Conservation (phyloP, 1,140 invertebrate species). For the Tetramorium alpestre region DNA sequence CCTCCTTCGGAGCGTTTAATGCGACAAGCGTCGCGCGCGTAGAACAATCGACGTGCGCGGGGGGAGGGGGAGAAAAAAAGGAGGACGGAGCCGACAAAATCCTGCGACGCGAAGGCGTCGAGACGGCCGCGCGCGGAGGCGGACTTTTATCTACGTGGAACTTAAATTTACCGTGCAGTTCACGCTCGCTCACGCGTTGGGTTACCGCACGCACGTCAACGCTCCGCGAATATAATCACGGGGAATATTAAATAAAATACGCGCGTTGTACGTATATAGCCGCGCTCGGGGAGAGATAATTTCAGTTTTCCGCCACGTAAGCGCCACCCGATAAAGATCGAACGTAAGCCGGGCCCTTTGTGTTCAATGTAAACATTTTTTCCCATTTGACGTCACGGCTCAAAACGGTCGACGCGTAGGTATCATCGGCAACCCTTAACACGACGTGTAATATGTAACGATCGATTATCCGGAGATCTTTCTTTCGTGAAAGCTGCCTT, state of each 20-base stretch:
- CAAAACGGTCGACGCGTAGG: neutral
- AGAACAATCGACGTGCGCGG: slow-evolving; percentile 6
- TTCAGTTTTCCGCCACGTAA: slow-evolving; percentile 8
- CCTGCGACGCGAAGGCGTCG: neutral
- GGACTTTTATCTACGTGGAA: slow-evolving; percentile 19
- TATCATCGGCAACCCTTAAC: neutral
- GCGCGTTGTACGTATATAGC: neutral
- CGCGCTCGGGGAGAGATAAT: neutral
- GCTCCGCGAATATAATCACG: neutral
- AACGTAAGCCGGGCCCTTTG: slow-evolving; percentile 10
- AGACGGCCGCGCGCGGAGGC: neutral
- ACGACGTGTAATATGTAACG: neutral
- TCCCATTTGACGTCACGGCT: slow-evolving; percentile 29
- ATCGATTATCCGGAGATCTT: slow-evolving; percentile 15
- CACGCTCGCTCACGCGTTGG: neutral
- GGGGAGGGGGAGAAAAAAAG: neutral
- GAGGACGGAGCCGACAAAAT: neutral
- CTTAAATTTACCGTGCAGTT: slow-evolving; percentile 44
- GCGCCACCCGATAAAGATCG: neutral
- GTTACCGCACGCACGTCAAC: neutral
- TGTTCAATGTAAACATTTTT: neutral
- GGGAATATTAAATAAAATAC: slow-evolving; percentile 2
- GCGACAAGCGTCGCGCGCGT: slow-evolving; percentile 3
- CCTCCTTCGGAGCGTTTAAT: neutral
- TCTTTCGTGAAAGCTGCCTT: neutral